phyloP scores from a whole-genome alignment of 2,797 vertebrate genomes.

The Silurus aristotelis region DNA sequence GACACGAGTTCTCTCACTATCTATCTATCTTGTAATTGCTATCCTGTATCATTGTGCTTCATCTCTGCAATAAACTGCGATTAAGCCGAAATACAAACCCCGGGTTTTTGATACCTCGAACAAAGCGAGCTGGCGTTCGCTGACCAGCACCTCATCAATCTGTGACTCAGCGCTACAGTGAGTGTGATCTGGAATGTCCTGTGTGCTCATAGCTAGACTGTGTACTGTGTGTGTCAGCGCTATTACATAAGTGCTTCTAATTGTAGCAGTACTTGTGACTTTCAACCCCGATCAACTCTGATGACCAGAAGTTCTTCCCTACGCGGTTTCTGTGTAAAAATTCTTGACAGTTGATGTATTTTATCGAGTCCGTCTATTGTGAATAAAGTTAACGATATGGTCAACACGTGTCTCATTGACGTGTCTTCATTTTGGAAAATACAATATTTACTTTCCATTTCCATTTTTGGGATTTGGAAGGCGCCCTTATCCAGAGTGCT shows the following conservation, averaged over 20 bases:
- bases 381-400: slow-evolving; percentile 25
- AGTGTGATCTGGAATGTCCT: slow-evolving; percentile 40
- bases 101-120: background rate
- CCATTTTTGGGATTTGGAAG: no score
- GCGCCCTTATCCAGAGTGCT: no score
- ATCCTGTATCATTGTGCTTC: background rate
- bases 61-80: background rate
- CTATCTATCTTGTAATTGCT: background rate
- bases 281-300: slow-evolving; percentile 37
- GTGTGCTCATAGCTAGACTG: slow-evolving; percentile 36
- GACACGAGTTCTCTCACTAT: background rate
- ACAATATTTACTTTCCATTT: background rate
- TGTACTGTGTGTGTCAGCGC: slow-evolving; percentile 46
- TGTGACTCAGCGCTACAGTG: slow-evolving; percentile 46
- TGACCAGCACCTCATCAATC: slow-evolving; percentile 48
- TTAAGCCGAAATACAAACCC: background rate
- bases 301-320: slow-evolving; percentile 16
- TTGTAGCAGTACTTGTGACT: slow-evolving; percentile 67
- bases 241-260: slow-evolving; percentile 50
- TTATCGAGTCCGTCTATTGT: slow-evolving; percentile 50
- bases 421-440: slow-evolving; percentile 2
- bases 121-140: slow-evolving; percentile 47
- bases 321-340: slow-evolving; percentile 52
- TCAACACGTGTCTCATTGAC: background rate
- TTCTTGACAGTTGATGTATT: slow-evolving; percentile 63